Conservation (phyloP, 35 echinoderm and acorn worm species). For the Heliocidaris erythrogramma region DNA sequence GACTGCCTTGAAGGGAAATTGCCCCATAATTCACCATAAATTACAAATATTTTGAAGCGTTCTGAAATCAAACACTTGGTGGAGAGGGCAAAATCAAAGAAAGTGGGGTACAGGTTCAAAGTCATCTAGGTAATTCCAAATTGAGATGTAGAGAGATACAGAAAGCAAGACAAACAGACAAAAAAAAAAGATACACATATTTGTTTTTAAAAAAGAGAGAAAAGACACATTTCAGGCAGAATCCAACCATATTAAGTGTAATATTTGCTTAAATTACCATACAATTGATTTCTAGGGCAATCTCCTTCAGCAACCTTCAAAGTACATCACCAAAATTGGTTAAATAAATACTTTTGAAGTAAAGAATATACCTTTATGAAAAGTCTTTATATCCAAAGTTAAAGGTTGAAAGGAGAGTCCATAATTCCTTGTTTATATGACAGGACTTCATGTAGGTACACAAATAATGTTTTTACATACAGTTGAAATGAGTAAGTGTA, state of each 20-base stretch:
- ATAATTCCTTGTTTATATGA: too few species aligned
- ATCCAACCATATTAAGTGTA: background rate
- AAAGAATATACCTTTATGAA: too few species aligned
- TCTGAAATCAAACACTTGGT: background rate
- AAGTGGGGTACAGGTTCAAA: background rate
- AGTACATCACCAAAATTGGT: background rate
- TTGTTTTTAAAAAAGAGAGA: too few species aligned
- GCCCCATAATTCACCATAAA: constrained; percentile 3
- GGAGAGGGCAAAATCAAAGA: background rate
- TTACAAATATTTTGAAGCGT: constrained; percentile 5
- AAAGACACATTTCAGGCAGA: background rate
- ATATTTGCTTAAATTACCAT: background rate
- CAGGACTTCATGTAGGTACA: too few species aligned
- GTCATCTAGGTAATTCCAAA: background rate
- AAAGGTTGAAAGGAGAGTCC: too few species aligned
- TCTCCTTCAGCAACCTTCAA: background rate
- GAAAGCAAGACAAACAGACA: background rate
- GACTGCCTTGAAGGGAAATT: background rate
- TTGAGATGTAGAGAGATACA: background rate
- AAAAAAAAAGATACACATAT: background rate
- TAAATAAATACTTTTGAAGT: too few species aligned
- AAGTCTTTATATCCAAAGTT: too few species aligned
- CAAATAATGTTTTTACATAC: too few species aligned
- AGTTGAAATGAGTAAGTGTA: too few species aligned
- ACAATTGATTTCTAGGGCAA: background rate